Conservation (phyloP, 2,888 invertebrate genomes). For the Agrypnus murinus region DNA sequence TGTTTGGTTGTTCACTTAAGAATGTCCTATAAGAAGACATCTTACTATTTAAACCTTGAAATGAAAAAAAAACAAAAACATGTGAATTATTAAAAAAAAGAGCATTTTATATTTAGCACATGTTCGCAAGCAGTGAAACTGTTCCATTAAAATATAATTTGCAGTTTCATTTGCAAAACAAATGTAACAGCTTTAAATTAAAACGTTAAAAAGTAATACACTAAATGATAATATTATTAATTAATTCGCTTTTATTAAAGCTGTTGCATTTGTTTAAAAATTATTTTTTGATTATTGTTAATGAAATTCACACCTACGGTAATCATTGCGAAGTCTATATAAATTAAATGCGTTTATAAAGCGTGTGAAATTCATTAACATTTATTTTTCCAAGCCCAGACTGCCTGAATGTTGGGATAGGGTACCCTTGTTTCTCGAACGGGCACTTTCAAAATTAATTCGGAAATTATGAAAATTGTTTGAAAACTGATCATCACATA, state of each 20-base stretch:
- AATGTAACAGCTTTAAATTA: conserved; percentile 8
- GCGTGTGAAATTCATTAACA: neutral
- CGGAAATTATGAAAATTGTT: neutral
- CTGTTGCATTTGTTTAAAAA: conserved; percentile 8
- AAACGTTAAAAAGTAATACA: too few species aligned
- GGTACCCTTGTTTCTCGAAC: conserved; percentile 86
- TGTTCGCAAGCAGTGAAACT: conserved; percentile 8
- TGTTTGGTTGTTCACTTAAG: too few species aligned
- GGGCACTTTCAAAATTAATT: conserved; percentile 68
- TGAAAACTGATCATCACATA: neutral
- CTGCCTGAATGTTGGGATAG: conserved; percentile 99
- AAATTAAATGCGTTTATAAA: too few species aligned
- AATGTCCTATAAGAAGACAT: too few species aligned
- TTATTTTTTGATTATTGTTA: conserved; percentile 1
- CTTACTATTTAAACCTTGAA: too few species aligned
- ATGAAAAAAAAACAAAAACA: neutral
- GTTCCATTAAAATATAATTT: neutral
- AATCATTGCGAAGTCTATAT: too few species aligned
- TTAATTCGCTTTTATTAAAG: neutral
- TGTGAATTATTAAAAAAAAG: conserved; percentile 1
- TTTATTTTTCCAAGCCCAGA: conserved; percentile 58
- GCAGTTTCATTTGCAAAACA: conserved; percentile 17
- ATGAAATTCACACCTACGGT: neutral
- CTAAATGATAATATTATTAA: too few species aligned
- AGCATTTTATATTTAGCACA: conserved; percentile 24